These are phyloP conservation scores for Muscicapa adusta DNA, from an alignment of 2,113 vertebrate species.

Conservation along the genomic window DNA sequence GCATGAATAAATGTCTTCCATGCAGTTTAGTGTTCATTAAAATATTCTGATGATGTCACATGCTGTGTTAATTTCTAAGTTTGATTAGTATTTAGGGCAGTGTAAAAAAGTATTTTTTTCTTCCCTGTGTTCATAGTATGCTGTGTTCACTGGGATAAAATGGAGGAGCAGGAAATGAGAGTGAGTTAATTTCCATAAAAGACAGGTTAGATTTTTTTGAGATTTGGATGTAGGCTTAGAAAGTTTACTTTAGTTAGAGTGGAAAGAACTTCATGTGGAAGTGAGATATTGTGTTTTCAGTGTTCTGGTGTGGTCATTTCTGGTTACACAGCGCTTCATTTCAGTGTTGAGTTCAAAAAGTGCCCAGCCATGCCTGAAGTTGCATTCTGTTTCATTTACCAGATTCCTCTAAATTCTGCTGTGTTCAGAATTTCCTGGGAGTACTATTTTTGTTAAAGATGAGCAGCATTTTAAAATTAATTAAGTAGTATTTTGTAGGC, in stretches of 20 bases:
- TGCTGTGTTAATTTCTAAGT: background rate
- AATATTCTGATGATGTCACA: background rate
- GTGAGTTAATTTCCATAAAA: background rate
- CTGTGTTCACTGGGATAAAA: background rate
- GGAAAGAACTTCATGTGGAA: background rate
- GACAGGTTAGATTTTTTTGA: background rate
- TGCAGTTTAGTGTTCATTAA: background rate
- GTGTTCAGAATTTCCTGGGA: background rate
- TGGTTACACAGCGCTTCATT: background rate
- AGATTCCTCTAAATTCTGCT: background rate
- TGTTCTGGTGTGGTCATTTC: background rate
- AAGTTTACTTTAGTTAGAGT: background rate
- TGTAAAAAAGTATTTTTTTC: background rate
- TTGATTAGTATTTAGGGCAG: background rate
- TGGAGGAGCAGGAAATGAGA: background rate
- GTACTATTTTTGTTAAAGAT: background rate
- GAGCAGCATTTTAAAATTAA: background rate
- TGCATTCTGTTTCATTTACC: background rate
- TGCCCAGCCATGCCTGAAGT: background rate
- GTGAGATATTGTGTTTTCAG: background rate
- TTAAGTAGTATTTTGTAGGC: background rate
- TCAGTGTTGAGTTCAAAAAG: background rate
- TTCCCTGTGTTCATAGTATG: background rate
- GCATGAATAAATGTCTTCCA: background rate
- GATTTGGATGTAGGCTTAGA: background rate